Conservation (phyloP, 2,888 invertebrate species). For the Chrysina gloriosa region DNA sequence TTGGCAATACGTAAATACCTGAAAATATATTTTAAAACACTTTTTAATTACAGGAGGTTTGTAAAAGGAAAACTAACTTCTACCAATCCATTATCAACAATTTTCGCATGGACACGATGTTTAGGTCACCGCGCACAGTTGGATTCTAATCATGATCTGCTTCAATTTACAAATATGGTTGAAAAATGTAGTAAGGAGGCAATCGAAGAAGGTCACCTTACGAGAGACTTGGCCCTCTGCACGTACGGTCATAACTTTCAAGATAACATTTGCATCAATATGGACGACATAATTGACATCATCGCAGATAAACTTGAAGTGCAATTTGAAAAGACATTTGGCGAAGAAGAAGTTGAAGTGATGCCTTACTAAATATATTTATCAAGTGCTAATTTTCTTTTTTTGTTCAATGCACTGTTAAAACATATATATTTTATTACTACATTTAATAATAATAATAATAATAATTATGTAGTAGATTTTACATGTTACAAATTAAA, state of each 20-base stretch:
- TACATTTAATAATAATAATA: constrained; percentile 12
- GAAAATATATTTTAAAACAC: not conserved
- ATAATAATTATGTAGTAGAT: too few species aligned
- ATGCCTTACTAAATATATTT: constrained; percentile 6
- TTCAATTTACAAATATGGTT: constrained; percentile 73
- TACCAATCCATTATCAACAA: constrained; percentile 92
- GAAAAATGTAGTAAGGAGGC: constrained; percentile 85
- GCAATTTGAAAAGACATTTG: constrained; percentile 40
- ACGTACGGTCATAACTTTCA: constrained; percentile 82
- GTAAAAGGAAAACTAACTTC: constrained; percentile 85
- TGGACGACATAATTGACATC: constrained; percentile 83
- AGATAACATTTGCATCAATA: constrained; percentile 81
- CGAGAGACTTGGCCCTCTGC: constrained; percentile 86
- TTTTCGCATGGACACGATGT: constrained; percentile 89
- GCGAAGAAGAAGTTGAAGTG: constrained; percentile 38
- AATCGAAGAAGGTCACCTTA: constrained; percentile 84
- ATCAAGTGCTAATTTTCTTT: not conserved
- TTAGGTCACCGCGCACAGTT: constrained; percentile 82
- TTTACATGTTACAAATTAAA: too few species aligned
- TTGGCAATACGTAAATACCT: too few species aligned
- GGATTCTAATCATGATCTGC: constrained; percentile 78
- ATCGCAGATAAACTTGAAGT: constrained; percentile 75
- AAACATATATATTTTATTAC: not conserved
- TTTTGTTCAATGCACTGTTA: constrained; percentile 6
- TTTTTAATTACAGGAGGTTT: constrained; percentile 75